Evolutionary conservation across 1,140 invertebrate species (phyloP).

Genomic region (Magallana gigas): DNA sequence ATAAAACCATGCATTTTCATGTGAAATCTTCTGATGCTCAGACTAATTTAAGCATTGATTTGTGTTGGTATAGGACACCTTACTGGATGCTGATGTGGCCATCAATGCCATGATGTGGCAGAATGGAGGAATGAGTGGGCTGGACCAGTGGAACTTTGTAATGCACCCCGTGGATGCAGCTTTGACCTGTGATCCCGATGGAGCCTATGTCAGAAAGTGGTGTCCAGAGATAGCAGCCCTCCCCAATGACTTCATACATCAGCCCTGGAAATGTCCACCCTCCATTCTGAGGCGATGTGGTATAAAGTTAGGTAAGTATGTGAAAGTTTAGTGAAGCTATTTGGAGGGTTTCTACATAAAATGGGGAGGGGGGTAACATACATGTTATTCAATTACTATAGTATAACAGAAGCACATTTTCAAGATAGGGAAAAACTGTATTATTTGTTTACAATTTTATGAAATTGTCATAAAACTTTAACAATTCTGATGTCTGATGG

Average conservation of each 20-base stretch:
- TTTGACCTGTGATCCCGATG: slow-evolving; percentile 63
- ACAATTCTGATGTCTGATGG: neutral
- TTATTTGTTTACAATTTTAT: neutral
- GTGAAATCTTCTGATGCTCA: too few species aligned
- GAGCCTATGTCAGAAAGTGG: slow-evolving; percentile 58
- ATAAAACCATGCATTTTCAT: too few species aligned
- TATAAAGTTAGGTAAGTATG: slow-evolving; percentile 48
- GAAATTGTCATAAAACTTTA: neutral
- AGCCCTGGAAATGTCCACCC: slow-evolving; percentile 61
- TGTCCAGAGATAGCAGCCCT: slow-evolving; percentile 55
- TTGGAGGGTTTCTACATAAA: too few species aligned
- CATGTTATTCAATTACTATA: too few species aligned
- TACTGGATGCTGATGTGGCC: slow-evolving; percentile 64
- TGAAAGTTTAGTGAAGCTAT: neutral
- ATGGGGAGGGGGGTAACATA: too few species aligned
- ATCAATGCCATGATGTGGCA: slow-evolving; percentile 66
- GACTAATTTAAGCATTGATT: too few species aligned
- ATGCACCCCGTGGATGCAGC: slow-evolving; percentile 64
- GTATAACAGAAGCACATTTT: too few species aligned
- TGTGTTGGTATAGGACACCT: slow-evolving; percentile 46
- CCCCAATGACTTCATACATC: slow-evolving; percentile 60
- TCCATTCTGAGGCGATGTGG: slow-evolving; percentile 59
- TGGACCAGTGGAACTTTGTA: slow-evolving; percentile 64
- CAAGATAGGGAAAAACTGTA: too few species aligned
- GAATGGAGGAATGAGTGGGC: slow-evolving; percentile 65